Conservation (phyloP, 1,140 invertebrate genomes). For the Ceratoteleas bidentatus region DNA sequence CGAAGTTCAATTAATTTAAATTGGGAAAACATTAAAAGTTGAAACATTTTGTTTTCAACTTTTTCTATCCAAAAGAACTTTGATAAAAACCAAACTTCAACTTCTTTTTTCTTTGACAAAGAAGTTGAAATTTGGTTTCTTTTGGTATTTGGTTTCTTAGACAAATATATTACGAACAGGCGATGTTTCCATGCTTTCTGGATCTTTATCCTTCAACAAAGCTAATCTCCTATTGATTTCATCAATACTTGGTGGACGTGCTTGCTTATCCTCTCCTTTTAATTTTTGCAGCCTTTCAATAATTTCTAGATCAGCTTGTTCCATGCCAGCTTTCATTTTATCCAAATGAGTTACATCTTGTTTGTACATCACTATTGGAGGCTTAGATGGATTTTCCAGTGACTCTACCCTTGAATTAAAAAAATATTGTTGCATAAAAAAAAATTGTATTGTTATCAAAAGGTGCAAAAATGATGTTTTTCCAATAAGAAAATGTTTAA, state of each 20-base stretch:
- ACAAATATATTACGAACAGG: conserved; percentile 25
- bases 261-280: conserved; percentile 71
- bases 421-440: too few species aligned
- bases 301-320: conserved; percentile 75
- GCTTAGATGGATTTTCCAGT: conserved; percentile 76
- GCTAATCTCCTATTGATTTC: conserved; percentile 77
- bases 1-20: too few species aligned
- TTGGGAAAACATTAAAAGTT: too few species aligned
- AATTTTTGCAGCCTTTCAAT: conserved; percentile 77
- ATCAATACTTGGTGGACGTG: conserved; percentile 70
- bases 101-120: too few species aligned
- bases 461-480: too few species aligned
- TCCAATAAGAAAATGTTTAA: too few species aligned
- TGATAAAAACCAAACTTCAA: too few species aligned
- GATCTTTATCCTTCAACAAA: conserved; percentile 73
- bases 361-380: conserved; percentile 77
- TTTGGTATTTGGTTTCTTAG: too few species aligned
- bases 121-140: too few species aligned
- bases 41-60: too few species aligned
- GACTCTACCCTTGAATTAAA: conserved; percentile 73
- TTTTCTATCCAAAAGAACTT: too few species aligned
- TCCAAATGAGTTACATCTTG: conserved; percentile 71
- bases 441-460: too few species aligned
- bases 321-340: conserved; percentile 73
- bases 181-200: conserved; percentile 51